A percentile compares a stretch with the other conserved stretches of the same genome.
Conservation (phyloP, 92 coral and sea anemone species). For the Siderastrea siderea region DNA sequence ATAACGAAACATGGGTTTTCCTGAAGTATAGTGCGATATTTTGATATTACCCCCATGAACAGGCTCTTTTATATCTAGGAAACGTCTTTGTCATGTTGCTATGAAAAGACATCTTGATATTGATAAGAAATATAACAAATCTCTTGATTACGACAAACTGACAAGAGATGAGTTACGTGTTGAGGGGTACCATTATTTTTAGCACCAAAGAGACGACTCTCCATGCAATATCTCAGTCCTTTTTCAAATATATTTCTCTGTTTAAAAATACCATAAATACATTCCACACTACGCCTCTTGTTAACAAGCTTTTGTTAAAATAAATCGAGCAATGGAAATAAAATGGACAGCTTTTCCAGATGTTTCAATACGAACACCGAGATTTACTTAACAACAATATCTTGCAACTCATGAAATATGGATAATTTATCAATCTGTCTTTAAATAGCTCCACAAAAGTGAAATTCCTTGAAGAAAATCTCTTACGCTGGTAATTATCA, state of each 20-base stretch:
- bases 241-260: background rate
- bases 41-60: background rate
- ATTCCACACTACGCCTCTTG: constrained; percentile 14
- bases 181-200: background rate
- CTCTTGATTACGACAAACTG: background rate
- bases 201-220: background rate
- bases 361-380: constrained; percentile 6
- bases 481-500: background rate
- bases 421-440: constrained; percentile 3
- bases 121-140: background rate
- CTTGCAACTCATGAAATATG: constrained; percentile 35
- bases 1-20: too few relatives aligned
- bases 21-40: background rate
- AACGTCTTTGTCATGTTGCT: background rate
- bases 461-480: background rate
- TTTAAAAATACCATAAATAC: background rate
- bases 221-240: background rate
- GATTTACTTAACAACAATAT: background rate
- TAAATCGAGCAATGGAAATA: background rate
- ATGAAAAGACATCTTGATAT: background rate
- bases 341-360: constrained; percentile 9
- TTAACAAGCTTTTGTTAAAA: background rate
- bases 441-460: constrained; percentile 23
- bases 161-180: background rate
- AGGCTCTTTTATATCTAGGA: too few relatives aligned